phyloP scores from a whole-genome alignment of 2,113 vertebrate genomes.

The Sturnus vulgaris region DNA sequence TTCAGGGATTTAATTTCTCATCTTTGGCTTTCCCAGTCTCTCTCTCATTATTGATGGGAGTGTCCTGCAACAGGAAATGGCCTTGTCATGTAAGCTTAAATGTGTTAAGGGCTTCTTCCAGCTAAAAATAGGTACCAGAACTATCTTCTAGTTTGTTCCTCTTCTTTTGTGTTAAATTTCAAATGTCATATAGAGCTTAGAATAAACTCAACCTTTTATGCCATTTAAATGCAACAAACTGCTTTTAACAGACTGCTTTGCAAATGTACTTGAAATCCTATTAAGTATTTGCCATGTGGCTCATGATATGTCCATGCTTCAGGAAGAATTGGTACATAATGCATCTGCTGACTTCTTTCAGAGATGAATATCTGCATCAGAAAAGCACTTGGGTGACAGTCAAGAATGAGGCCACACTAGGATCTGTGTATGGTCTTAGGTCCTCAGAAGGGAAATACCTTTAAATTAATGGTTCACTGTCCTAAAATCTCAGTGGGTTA shows the following conservation, averaged over 20 bases:
- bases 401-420: background rate
- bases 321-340: background rate
- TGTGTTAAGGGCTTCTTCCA: background rate
- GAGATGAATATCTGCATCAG: background rate
- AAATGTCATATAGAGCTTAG: conserved; percentile 12
- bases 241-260: background rate
- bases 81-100: background rate
- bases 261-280: background rate
- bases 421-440: background rate
- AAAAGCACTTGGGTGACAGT: background rate
- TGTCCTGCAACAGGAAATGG: background rate
- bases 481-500: background rate
- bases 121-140: background rate
- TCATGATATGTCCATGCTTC: background rate
- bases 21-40: background rate
- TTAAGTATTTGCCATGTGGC: background rate
- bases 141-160: background rate
- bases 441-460: background rate
- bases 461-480: background rate
- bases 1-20: background rate
- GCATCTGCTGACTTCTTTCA: background rate
- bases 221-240: conserved; percentile 15
- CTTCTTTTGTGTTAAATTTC: conserved; percentile 2
- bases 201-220: conserved; percentile 27
- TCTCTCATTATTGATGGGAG: background rate